phyloP scores from a whole-genome alignment of 2,113 vertebrate genomes.

The Camelus bactrianus region DNA sequence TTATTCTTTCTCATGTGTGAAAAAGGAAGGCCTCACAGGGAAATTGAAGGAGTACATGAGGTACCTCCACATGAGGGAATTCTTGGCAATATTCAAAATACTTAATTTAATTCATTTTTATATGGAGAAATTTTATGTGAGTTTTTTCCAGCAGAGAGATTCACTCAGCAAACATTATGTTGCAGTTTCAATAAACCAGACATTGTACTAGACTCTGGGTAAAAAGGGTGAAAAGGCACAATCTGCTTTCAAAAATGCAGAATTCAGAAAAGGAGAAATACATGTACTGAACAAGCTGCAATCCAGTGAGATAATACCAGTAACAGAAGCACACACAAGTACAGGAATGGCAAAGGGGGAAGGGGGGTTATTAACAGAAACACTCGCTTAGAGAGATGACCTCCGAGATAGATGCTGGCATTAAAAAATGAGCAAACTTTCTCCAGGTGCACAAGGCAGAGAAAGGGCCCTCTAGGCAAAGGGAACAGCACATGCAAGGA shows the following conservation, averaged over 20 bases:
- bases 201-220: background rate
- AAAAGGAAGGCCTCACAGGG: background rate
- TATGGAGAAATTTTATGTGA: background rate
- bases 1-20: background rate
- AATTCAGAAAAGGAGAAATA: background rate
- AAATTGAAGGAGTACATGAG: background rate
- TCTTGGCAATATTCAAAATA: background rate
- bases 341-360: background rate
- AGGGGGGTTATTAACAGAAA: background rate
- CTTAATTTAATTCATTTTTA: background rate
- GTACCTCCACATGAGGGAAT: background rate
- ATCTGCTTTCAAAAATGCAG: background rate
- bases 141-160: background rate
- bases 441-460: background rate
- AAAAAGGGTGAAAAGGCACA: conserved; percentile 14
- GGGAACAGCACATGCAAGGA: background rate
- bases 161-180: background rate
- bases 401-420: background rate
- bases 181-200: background rate
- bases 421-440: background rate
- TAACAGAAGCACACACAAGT: background rate
- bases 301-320: background rate
- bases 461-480: background rate
- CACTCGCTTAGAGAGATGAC: background rate
- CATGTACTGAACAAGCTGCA: background rate